These are phyloP conservation scores for Diorhabda elongata DNA, from an alignment of 1,140 invertebrate genomes.

Conservation along the genomic window DNA sequence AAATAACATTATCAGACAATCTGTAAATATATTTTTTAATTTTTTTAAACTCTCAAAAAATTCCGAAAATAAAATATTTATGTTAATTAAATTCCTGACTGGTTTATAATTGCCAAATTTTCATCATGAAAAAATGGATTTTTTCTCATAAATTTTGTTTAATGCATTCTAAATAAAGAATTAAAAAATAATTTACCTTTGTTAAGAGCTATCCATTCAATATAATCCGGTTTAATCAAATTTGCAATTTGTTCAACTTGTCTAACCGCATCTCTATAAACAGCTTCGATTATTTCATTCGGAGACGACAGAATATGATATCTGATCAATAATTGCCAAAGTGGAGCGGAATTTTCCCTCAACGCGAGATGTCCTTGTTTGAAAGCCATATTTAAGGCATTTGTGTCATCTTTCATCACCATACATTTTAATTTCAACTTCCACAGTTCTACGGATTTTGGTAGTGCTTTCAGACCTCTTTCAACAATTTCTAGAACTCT, in stretches of 20 bases:
- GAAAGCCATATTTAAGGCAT: slow-evolving; percentile 25
- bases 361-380: slow-evolving; percentile 24
- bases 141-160: too few relatives aligned
- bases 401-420: slow-evolving; percentile 25
- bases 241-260: slow-evolving; percentile 30
- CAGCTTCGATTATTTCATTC: slow-evolving; percentile 21
- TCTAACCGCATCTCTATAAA: slow-evolving; percentile 28
- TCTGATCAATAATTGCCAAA: slow-evolving; percentile 31
- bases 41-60: too few relatives aligned
- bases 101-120: too few relatives aligned
- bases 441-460: slow-evolving; percentile 32
- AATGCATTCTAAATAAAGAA: too few relatives aligned
- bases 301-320: slow-evolving; percentile 24
- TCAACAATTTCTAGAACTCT: slow-evolving; percentile 14
- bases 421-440: slow-evolving; percentile 26
- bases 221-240: slow-evolving; percentile 31
- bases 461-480: slow-evolving; percentile 12
- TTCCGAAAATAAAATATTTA: too few relatives aligned
- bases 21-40: too few relatives aligned
- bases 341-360: slow-evolving; percentile 26
- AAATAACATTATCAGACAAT: too few relatives aligned
- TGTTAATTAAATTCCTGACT: too few relatives aligned
- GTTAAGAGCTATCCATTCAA: slow-evolving; percentile 30
- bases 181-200: slow-evolving; percentile 19
- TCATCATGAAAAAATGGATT: too few relatives aligned